Percentiles rank a stretch among this genome's conserved stretches.
Conservation (phyloP, 1,140 invertebrate species). For the Armadillidium nasatum region DNA sequence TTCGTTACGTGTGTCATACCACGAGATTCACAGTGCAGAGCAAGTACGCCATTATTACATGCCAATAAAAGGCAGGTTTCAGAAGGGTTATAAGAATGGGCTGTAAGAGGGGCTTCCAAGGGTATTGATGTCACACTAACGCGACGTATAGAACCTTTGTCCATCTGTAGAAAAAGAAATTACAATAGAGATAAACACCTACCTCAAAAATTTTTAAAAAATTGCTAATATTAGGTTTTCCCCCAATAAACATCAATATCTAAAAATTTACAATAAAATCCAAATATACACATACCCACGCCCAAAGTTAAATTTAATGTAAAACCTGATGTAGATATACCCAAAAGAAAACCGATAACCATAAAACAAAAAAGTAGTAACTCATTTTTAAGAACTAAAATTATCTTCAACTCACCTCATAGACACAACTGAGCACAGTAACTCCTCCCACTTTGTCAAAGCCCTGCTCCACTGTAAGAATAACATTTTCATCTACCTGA, state of each 20-base stretch:
- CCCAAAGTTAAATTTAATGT: no score
- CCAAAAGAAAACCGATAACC: no score
- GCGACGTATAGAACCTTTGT: conserved; percentile 55
- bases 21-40: conserved; percentile 63
- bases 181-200: no score
- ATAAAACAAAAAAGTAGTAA: no score
- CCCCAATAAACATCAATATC: no score
- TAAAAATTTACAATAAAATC: no score
- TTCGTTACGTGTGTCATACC: conserved; percentile 61
- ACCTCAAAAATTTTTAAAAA: no score
- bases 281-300: no score
- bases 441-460: conserved; percentile 68
- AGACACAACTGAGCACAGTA: conserved; percentile 66
- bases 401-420: conserved; percentile 66
- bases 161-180: conserved; percentile 26
- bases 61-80: conserved; percentile 67
- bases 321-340: no score
- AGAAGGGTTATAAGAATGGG: conserved; percentile 51
- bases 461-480: conserved; percentile 71
- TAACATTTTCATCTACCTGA: conserved; percentile 60
- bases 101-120: conserved; percentile 56
- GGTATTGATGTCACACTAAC: conserved; percentile 63
- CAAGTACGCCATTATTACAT: conserved; percentile 69
- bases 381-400: no score
- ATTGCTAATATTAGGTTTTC: no score